Base-by-base conservation (phyloP, 2,888 invertebrate genomes). In the Nemapogon koenigi region DNA sequence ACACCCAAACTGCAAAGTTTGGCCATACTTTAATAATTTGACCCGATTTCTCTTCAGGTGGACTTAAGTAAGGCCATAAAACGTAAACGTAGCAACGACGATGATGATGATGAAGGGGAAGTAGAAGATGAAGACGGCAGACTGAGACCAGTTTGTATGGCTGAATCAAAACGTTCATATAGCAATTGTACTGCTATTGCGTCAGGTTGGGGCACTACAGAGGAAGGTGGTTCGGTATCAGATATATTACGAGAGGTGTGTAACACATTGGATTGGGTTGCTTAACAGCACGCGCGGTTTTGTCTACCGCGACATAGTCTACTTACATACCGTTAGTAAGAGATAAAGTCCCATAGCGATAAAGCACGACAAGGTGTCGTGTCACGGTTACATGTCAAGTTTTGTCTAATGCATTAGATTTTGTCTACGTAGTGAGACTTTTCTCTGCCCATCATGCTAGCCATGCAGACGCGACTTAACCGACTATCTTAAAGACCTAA, bases 131-230 rank as follows among this genome's bases (percentile, higher is more conserved):
- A 49, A 2, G 63, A 66, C 8, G 53, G 51, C 2, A 66, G 83
- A 3, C 64, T 91, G 41, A 81, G 87, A 37, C 93, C 94, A 0
- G 91, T 89, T 2, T 94, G 94, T 53, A 66, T 94, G 49, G 89
- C 94, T 0, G 71, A 81, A 1, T 50, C 63, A 39, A 83, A 85
- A 43, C 63, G 75, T 41, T 75, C 82, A n/a, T 85, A 69, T 50
- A 70, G 67, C 13, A 81, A 81, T 32, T 50, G 59, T 40, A 67
- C 60, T 30, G 86, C 82, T 2, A 73, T 87, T n/a, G 90, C 86
- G 4, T 85, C 86, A 1, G 91, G 91, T 2, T 91, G 91, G 91
- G 91, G 91, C 2, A 88, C 89, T 2, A 82, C 85, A 0, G 79
- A 82, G 44, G 88, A 89, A 51, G 83, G 85, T 11, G 92, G 91